Evolutionary conservation across 2,113 vertebrate species (phyloP).

Genomic region (Calonectris borealis): DNA sequence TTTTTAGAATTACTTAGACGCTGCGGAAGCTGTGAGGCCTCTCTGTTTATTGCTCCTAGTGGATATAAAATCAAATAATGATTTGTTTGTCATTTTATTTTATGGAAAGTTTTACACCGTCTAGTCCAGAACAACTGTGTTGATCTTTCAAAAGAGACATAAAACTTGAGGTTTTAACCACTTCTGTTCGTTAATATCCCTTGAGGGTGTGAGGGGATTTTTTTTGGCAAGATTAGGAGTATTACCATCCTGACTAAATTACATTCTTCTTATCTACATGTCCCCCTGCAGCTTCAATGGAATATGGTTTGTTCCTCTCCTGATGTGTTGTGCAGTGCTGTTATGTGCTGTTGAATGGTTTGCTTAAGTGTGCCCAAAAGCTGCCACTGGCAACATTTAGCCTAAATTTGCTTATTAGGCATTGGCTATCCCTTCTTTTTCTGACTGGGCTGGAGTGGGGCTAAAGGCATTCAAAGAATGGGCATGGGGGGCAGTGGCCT

Average conservation of each 20-base stretch:
- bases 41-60: conserved; percentile 56
- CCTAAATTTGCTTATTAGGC: neutral
- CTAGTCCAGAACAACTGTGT: conserved; percentile 32
- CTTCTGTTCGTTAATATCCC: conserved; percentile 15
- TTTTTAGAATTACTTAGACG: conserved; percentile 21
- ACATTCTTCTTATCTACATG: conserved; percentile 3
- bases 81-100: conserved; percentile 58
- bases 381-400: neutral
- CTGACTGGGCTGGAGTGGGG: neutral
- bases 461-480: neutral
- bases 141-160: conserved; percentile 29
- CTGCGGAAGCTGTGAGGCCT: conserved; percentile 38
- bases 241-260: conserved; percentile 13
- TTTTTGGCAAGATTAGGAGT: neutral
- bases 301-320: neutral
- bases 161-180: conserved; percentile 25
- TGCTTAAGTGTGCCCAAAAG: neutral
- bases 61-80: conserved; percentile 52
- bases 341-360: neutral
- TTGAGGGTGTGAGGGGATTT: neutral
- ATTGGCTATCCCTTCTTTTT: neutral
- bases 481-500: neutral
- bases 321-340: neutral
- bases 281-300: neutral
- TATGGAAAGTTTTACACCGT: conserved; percentile 40